phyloP scores from a whole-genome alignment of 2,797 vertebrate genomes.

The Eupleurogrammus muticus region DNA sequence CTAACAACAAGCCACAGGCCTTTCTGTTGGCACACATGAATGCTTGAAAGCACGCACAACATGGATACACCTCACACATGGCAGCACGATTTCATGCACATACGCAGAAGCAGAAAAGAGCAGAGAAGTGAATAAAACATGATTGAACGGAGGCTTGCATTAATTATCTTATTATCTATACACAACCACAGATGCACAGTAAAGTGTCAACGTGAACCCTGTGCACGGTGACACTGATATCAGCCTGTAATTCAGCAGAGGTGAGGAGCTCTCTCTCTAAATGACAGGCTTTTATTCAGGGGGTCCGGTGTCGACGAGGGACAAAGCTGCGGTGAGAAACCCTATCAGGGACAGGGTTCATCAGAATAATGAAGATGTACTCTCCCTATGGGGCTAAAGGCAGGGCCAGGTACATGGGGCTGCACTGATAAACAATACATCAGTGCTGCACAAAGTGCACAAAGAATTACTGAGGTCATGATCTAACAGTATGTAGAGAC shows the following conservation, averaged over 20 bases:
- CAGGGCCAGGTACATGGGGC: constrained; percentile 23
- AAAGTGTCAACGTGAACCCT: constrained; percentile 44
- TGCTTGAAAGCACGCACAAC: constrained; percentile 13
- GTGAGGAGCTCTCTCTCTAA: constrained; percentile 68
- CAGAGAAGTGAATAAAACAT: neutral
- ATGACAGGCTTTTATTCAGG: constrained; percentile 68
- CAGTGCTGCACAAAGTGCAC: constrained; percentile 17
- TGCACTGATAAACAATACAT: constrained; percentile 28
- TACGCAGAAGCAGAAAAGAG: constrained; percentile 2
- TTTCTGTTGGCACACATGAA: constrained; percentile 25
- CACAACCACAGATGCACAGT: neutral
- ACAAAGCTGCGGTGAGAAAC: constrained; percentile 82
- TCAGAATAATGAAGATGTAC: constrained; percentile 74
- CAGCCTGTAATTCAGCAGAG: constrained; percentile 51
- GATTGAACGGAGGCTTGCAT: neutral
- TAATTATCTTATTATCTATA: neutral
- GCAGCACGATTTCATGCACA: neutral
- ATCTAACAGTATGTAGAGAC: neutral
- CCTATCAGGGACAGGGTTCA: constrained; percentile 81
- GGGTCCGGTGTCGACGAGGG: constrained; percentile 73
- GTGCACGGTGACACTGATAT: constrained; percentile 65
- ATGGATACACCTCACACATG: constrained; percentile 4
- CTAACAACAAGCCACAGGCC: constrained; percentile 30
- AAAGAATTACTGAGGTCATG: constrained; percentile 3
- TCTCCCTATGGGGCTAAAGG: constrained; percentile 40